These are phyloP conservation scores for Heliocidaris erythrogramma DNA, from an alignment of 35 echinoderm and acorn worm genomes.

Conservation along the genomic window DNA sequence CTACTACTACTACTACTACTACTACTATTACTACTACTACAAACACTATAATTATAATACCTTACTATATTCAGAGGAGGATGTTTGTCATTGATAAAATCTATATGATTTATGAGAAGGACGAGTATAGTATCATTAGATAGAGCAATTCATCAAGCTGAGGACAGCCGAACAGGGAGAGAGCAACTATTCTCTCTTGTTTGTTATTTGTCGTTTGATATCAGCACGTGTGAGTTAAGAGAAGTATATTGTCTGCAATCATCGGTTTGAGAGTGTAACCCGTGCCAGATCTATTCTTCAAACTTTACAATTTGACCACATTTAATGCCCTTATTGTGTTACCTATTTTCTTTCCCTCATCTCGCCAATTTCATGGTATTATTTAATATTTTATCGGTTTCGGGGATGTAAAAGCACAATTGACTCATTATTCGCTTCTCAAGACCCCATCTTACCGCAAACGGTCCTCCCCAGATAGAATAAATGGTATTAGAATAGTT, in stretches of 20 bases:
- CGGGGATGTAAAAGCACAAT: background rate
- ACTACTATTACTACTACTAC: background rate
- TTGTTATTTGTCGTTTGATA: background rate
- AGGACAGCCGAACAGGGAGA: background rate
- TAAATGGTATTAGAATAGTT: background rate
- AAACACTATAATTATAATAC: background rate
- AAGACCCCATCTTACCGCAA: background rate
- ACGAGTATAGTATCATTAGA: background rate
- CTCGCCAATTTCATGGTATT: background rate
- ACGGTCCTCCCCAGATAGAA: background rate
- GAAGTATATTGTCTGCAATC: background rate
- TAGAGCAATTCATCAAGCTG: background rate
- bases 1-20: background rate
- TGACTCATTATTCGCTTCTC: conserved; percentile 8
- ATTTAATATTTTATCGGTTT: background rate
- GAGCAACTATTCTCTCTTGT: background rate
- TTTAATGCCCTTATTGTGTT: background rate
- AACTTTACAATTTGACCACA: background rate
- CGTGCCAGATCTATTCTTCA: background rate
- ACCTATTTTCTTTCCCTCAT: background rate
- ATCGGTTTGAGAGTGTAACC: background rate
- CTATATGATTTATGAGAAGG: background rate
- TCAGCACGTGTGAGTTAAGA: background rate
- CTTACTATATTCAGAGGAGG: too few species aligned
- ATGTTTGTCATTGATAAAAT: background rate